phyloP scores from a whole-genome alignment of 1,140 invertebrate species.

The Idris sp. region DNA sequence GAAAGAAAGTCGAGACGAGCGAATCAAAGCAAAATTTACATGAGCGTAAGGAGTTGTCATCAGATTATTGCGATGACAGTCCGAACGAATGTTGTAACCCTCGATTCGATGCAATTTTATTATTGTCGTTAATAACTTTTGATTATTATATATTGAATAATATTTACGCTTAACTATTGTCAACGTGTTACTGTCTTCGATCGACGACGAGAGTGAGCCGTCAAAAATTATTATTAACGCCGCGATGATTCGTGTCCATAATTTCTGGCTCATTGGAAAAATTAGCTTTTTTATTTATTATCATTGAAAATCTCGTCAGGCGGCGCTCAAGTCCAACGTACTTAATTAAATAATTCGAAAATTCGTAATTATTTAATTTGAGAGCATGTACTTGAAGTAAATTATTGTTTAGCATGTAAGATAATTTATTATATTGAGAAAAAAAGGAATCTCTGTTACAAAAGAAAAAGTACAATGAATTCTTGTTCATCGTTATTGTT shows the following conservation, averaged over 20 bases:
- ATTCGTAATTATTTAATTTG: constrained; percentile 11
- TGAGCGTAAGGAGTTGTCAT: no score
- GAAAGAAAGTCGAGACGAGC: constrained; percentile 26
- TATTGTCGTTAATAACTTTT: constrained; percentile 59
- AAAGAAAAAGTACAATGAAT: constrained; percentile 30
- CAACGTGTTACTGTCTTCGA: constrained; percentile 59
- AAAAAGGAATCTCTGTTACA: no score
- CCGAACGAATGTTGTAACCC: constrained; percentile 30
- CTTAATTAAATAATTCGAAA: constrained; percentile 32
- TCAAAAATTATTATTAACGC: constrained; percentile 58
- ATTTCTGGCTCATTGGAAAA: constrained; percentile 16
- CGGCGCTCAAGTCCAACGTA: constrained; percentile 24
- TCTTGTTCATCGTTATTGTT: no score
- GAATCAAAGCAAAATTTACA: constrained; percentile 37
- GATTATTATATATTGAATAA: constrained; percentile 63
- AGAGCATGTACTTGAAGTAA: constrained; percentile 31
- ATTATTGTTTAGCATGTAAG: constrained; percentile 45
- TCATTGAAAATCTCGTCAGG: constrained; percentile 16
- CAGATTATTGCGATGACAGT: neutral
- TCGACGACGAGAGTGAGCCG: constrained; percentile 45
- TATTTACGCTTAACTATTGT: constrained; percentile 64
- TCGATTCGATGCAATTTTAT: constrained; percentile 51
- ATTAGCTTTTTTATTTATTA: no score
- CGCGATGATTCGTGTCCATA: constrained; percentile 57
- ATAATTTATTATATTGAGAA: constrained; percentile 54